phyloP scores from a whole-genome alignment of 2,888 invertebrate genomes.

The Priocnemis perturbator region DNA sequence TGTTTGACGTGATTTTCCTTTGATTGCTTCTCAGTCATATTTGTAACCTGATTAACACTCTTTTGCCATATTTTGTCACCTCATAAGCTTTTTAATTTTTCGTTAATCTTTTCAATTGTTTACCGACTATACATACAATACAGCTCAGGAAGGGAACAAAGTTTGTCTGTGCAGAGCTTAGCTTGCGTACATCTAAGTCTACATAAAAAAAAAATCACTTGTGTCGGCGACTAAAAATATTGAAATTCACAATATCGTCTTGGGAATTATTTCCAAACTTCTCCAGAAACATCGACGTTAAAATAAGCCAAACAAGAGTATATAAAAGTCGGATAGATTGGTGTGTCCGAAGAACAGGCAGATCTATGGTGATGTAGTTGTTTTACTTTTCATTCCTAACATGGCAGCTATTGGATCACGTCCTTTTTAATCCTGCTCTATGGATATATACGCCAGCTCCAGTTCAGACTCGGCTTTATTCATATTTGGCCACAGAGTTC shows the following conservation, averaged over 20 bases:
- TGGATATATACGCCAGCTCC: slow-evolving; percentile 99
- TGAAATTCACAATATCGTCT: no score
- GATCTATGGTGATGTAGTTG: slow-evolving; percentile 83
- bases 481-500: slow-evolving; percentile 99
- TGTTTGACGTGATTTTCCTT: slow-evolving; percentile 22
- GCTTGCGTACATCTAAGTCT: not conserved
- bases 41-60: not conserved
- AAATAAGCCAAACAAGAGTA: slow-evolving; percentile 3
- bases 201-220: not conserved
- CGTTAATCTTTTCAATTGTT: not conserved
- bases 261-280: no score
- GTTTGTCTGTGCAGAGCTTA: slow-evolving; percentile 9
- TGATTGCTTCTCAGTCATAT: slow-evolving; percentile 2
- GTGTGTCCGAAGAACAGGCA: slow-evolving; percentile 74
- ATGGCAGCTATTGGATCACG: slow-evolving; percentile 98
- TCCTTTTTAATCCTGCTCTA: slow-evolving; percentile 98
- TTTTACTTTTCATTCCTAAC: slow-evolving; percentile 93
- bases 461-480: slow-evolving; percentile 96
- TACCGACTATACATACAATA: not conserved
- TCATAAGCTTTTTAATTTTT: not conserved
- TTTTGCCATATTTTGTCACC: not conserved
- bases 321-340: slow-evolving; percentile 72
- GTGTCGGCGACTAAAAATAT: slow-evolving; percentile 4
- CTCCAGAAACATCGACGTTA: no score
- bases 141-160: slow-evolving; percentile 1